Evolutionary conservation across 2,888 invertebrate genomes (phyloP).

Genomic region (Dynastes maya): DNA sequence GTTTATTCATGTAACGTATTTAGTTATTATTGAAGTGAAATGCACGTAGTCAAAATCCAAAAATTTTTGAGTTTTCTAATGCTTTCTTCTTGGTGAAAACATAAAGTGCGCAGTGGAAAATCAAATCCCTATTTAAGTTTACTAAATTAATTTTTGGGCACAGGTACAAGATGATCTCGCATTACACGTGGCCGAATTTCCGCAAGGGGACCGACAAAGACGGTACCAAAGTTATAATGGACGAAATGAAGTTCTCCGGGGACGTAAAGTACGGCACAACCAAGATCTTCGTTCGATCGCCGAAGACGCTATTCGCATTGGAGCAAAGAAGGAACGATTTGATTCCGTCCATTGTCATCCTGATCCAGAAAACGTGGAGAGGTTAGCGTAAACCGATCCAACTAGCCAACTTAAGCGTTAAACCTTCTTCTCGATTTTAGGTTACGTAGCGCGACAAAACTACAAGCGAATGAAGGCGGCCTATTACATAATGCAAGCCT

Average conservation of each 20-base stretch:
- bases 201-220: conserved; percentile 84
- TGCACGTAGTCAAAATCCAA: too few relatives aligned
- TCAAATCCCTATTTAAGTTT: too few relatives aligned
- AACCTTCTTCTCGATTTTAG: conserved; percentile 54
- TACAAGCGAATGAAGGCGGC: conserved; percentile 92
- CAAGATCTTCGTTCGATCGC: conserved; percentile 95
- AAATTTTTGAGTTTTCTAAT: too few relatives aligned
- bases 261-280: conserved; percentile 97
- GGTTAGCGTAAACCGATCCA: conserved; percentile 66
- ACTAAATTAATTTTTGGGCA: too few relatives aligned
- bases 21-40: too few relatives aligned
- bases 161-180: conserved; percentile 97
- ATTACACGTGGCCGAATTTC: conserved; percentile 98
- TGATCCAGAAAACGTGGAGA: conserved; percentile 97
- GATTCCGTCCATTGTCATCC: conserved; percentile 92
- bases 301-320: conserved; percentile 90
- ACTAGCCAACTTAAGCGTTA: background rate
- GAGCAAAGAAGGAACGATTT: conserved; percentile 90
- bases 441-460: conserved; percentile 76
- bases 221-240: conserved; percentile 88
- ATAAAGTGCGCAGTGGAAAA: too few relatives aligned
- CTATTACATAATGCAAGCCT: conserved; percentile 84
- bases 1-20: too few relatives aligned
- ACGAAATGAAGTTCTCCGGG: conserved; percentile 82
- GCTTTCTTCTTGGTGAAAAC: too few relatives aligned